A percentile compares a stretch with the other conserved stretches of the same genome.
phyloP scores from a whole-genome alignment of 2,888 invertebrate species.

The Perithous albicinctus region DNA sequence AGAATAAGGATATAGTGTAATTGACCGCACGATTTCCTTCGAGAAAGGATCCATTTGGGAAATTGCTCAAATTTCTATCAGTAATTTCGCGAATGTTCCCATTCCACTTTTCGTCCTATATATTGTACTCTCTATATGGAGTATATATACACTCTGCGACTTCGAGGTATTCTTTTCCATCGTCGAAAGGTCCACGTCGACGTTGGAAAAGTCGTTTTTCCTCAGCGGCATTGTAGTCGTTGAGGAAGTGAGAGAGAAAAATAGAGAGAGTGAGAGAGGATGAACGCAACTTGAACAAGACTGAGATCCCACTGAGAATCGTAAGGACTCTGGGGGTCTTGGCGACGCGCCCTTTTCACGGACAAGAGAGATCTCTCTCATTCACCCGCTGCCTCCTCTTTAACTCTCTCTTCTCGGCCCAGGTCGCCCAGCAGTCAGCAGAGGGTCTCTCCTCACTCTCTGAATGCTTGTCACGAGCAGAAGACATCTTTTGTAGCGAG shows the following conservation, averaged over 20 bases:
- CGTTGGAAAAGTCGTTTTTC: conserved; percentile 78
- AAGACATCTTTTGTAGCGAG: conserved; percentile 78
- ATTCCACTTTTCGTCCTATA: conserved; percentile 32
- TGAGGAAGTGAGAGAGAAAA: conserved; percentile 19
- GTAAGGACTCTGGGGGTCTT: conserved; percentile 55
- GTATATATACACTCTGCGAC: conserved; percentile 10
- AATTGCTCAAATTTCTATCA: conserved; percentile 83
- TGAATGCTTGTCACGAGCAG: conserved; percentile 84
- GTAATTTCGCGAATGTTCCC: conserved; percentile 74
- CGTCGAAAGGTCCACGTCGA: conserved; percentile 76
- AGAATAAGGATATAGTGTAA: conserved; percentile 69
- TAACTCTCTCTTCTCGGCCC: conserved; percentile 41
- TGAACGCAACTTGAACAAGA: conserved; percentile 8
- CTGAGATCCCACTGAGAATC: conserved; percentile 56
- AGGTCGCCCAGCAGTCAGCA: conserved; percentile 40
- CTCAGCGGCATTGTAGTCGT: conserved; percentile 67
- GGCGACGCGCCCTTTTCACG: conserved; percentile 64
- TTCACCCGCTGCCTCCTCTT: conserved; percentile 6
- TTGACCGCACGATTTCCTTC: conserved; percentile 78
- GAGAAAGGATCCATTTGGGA: conserved; percentile 76
- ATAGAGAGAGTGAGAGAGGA: conserved; percentile 6
- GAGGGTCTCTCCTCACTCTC: conserved; percentile 68
- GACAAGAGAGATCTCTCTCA: conserved; percentile 68
- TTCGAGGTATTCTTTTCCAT: conserved; percentile 56
- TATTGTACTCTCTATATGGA: neutral